Percentiles rank a stretch among this genome's conserved stretches.
Conservation (phyloP, 1,140 invertebrate genomes). For the Acyrthosiphon pisum region DNA sequence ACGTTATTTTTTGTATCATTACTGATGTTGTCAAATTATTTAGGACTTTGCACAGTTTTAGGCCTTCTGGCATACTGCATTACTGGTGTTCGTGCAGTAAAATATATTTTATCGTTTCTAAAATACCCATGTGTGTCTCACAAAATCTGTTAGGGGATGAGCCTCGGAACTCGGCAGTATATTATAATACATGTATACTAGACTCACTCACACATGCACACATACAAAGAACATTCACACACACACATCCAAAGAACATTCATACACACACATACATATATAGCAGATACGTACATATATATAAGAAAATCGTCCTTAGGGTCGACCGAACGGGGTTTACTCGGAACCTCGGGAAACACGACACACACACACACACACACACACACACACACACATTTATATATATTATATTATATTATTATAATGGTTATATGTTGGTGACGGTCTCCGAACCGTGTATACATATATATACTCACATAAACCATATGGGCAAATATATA, state of each 20-base stretch:
- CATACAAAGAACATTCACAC: background rate
- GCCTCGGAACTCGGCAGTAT: background rate
- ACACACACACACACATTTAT: background rate
- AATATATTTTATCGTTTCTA: background rate
- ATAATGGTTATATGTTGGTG: slow-evolving; percentile 44
- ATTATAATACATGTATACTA: background rate
- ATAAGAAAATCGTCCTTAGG: background rate
- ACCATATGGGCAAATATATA: slow-evolving; percentile 46
- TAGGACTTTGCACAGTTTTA: background rate
- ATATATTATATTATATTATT: slow-evolving; percentile 14
- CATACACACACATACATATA: background rate
- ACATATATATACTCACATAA: background rate
- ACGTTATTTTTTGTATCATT: background rate
- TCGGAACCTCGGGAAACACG: background rate
- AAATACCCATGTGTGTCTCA: slow-evolving; percentile 15
- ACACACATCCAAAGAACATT: background rate
- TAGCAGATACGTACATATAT: background rate
- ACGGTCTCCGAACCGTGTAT: background rate
- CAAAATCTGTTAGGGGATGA: slow-evolving; percentile 22
- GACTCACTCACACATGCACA: background rate
- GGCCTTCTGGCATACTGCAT: background rate
- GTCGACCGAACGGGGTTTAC: slow-evolving; percentile 11
- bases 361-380: background rate
- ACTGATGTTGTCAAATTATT: background rate
- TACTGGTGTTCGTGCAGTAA: background rate